phyloP scores from a whole-genome alignment of 2,888 invertebrate genomes.

The Lycocerus yunnanus region DNA sequence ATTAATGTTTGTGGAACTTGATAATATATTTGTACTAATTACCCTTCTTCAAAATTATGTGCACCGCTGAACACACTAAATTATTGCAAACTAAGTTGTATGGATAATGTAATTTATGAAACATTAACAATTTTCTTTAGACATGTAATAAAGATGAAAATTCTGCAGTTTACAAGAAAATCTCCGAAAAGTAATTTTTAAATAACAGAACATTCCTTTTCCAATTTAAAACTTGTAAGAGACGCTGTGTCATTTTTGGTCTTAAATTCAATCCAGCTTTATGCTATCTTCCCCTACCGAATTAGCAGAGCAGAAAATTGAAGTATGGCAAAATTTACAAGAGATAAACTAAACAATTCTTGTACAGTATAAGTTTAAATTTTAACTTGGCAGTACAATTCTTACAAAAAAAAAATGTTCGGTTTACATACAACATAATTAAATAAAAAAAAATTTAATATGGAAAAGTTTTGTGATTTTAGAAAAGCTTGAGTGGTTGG shows the following conservation, averaged over 20 bases:
- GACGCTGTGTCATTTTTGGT: neutral
- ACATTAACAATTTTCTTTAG: neutral
- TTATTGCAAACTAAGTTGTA: neutral
- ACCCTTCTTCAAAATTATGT: neutral
- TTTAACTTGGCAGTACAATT: neutral
- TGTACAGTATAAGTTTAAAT: neutral
- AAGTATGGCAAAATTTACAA: neutral
- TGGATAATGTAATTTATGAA: neutral
- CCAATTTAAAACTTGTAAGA: neutral
- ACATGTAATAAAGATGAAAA: neutral
- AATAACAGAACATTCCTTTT: neutral
- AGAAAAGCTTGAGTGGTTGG: neutral
- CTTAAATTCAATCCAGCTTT: neutral
- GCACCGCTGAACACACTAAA: neutral
- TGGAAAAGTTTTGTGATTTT: neutral
- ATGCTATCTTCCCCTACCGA: neutral
- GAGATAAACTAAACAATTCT: neutral
- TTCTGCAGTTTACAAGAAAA: neutral
- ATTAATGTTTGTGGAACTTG: neutral
- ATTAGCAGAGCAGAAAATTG: neutral
- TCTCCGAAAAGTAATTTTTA: neutral
- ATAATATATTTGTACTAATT: neutral
- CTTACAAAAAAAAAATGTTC: neutral
- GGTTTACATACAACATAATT: neutral
- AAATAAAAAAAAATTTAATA: neutral